Percentiles rank a stretch among this genome's conserved stretches.
Evolutionary conservation across 2,888 invertebrate species (phyloP).

Genomic region (Drosophila prolongata): DNA sequence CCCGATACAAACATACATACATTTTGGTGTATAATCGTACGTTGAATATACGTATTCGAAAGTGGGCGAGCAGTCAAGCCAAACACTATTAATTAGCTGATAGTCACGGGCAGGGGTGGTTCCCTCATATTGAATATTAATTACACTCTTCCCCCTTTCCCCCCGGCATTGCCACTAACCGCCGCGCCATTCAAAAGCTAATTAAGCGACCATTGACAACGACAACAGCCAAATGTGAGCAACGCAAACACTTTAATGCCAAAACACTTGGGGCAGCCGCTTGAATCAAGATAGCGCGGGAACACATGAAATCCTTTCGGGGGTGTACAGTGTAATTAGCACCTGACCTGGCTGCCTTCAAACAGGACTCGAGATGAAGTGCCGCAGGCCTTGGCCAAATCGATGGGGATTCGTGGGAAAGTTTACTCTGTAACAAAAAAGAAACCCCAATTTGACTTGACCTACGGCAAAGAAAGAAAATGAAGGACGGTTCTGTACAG

Average conservation of each 20-base stretch:
- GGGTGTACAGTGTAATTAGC: conserved; percentile 69
- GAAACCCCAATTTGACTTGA: conserved; percentile 20
- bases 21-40: not conserved
- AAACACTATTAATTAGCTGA: conserved; percentile 68
- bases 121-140: conserved; percentile 74
- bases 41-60: conserved; percentile 17
- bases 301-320: conserved; percentile 3
- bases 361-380: conserved; percentile 8
- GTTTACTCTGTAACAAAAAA: conserved; percentile 33
- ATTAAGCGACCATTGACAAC: conserved; percentile 62
- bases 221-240: conserved; percentile 42
- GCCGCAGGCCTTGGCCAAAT: conserved; percentile 13
- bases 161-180: conserved; percentile 2
- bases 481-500: not conserved
- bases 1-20: not conserved
- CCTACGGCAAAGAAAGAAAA: conserved; percentile 2
- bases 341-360: conserved; percentile 64
- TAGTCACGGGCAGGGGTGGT: conserved; percentile 30
- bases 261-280: conserved; percentile 56
- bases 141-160: conserved; percentile 36
- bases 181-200: conserved; percentile 38
- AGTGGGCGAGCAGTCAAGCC: conserved; percentile 47
- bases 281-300: conserved; percentile 39
- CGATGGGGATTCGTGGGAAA: conserved; percentile 6
- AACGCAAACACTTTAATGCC: conserved; percentile 54